A percentile compares a stretch with the other conserved stretches of the same genome.
Conservation (phyloP, 92 coral and sea anemone species). For the Pocillopora meandrina region DNA sequence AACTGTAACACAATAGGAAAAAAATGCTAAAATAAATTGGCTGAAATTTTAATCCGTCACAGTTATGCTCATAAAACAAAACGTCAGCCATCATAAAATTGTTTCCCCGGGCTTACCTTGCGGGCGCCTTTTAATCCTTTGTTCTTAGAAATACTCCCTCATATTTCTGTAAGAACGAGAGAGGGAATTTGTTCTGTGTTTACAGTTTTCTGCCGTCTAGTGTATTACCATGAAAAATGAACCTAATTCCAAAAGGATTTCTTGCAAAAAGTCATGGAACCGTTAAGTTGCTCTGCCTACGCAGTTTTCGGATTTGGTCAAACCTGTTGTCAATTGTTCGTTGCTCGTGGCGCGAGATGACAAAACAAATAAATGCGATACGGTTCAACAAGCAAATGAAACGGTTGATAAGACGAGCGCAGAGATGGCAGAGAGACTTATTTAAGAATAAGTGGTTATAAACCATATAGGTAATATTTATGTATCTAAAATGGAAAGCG, state of each 20-base stretch:
- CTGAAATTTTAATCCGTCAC: too few relatives aligned
- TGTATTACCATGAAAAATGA: neutral
- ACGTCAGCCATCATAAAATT: too few relatives aligned
- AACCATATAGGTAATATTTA: too few relatives aligned
- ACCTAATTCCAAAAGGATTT: neutral
- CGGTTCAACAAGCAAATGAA: neutral
- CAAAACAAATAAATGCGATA: neutral
- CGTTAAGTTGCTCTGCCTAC: slow-evolving; percentile 22
- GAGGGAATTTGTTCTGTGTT: neutral
- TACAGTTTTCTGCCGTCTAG: neutral
- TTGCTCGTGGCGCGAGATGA: neutral
- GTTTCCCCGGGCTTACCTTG: neutral
- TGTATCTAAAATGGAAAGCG: too few relatives aligned
- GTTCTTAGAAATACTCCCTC: neutral
- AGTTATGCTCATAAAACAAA: too few relatives aligned
- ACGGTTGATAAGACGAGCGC: neutral
- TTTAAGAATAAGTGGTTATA: too few relatives aligned
- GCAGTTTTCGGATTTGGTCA: slow-evolving; percentile 11
- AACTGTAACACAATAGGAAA: neutral
- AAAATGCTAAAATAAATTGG: too few relatives aligned
- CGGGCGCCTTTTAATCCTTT: neutral
- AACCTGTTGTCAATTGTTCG: slow-evolving; percentile 21
- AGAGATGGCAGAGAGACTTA: neutral
- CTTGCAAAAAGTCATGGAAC: neutral
- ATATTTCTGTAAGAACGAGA: neutral